Percentiles rank a stretch among this genome's conserved stretches.
phyloP scores from a whole-genome alignment of 2,113 vertebrate species.

The Macaca nemestrina region DNA sequence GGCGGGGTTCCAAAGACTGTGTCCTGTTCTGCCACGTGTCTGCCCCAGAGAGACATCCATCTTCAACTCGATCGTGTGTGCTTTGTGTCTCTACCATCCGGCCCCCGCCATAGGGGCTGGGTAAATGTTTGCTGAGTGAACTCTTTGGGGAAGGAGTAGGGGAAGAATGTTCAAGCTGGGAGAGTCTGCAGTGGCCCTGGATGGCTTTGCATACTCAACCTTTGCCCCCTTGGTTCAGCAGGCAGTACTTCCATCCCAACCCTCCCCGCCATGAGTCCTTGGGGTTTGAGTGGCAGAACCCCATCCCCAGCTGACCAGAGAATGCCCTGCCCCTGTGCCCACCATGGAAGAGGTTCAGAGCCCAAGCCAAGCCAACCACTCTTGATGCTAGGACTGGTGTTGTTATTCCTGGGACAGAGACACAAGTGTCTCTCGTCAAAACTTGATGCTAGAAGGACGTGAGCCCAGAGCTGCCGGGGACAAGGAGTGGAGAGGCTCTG shows the following conservation, averaged over 20 bases:
- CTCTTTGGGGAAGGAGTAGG: accelerated
- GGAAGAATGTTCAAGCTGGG: accelerated
- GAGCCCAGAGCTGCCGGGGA: neutral
- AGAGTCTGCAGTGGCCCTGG: accelerated
- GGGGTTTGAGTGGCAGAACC: no score
- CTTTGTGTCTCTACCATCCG: neutral
- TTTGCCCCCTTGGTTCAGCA: neutral
- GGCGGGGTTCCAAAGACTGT: neutral
- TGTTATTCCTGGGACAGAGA: accelerated
- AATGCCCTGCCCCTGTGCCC: neutral
- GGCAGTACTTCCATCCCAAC: no score
- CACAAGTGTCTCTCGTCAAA: accelerated
- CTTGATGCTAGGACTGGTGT: neutral
- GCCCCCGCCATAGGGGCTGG: accelerated
- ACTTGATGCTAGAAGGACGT: neutral
- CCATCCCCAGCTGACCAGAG: no score
- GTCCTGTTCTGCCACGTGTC: neutral
- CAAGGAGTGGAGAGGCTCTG: no score
- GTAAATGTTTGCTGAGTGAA: neutral
- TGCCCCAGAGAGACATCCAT: neutral
- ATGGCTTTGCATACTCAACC: accelerated
- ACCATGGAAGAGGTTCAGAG: neutral
- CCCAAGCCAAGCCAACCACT: neutral
- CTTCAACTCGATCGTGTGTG: neutral
- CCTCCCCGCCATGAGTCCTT: no score